Base-by-base conservation (phyloP, 2,113 vertebrate species). In the Lepus americanus region DNA sequence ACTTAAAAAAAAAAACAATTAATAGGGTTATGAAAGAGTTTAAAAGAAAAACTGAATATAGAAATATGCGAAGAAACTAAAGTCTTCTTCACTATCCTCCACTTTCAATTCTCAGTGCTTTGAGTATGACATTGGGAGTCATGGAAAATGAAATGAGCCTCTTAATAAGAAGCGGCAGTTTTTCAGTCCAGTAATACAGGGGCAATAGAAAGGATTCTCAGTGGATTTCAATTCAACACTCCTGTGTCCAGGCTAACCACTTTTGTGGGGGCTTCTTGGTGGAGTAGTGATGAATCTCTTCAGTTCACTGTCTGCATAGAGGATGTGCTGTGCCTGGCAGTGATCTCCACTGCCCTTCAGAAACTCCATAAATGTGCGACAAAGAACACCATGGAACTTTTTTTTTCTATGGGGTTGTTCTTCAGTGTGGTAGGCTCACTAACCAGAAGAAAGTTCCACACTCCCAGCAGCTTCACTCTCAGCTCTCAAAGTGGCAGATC, bases 291-390 rank as follows among this genome's bases (percentile, higher is more conserved):
- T 98, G 97, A 97, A 98, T 98, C 98, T 99, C 97, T 99, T 98
- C 98, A 98, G 99, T 99, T 99, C 99, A 99, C 99, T 99, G 98
- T 99, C 99, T 99, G 99, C 99, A 99, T 99, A 99, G 97, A 99
- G 98, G 98, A 98, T 99, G 99, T 99, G 99, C 99, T 99, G 99
- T 98, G 99, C 99, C 99, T 99, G 99, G 99, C 99, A 99, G 99
- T 99, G 99, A 99, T 99, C 99, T 98, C 99, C 99, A 99, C 99
- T 99, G 99, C 99, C 99, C 99, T 99, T 99, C 99, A 99, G 99
- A 99, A 99, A 99, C 99, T 99, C 99, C 99, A 99, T 99, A 99
- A 99, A 99, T 99, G 99, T 99, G 99, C 99, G 99, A 99, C 99
- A 99, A 98, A 99, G 99, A 99, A 99, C 99, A 99, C 99, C 99